Evolutionary conservation across 2,797 vertebrate genomes (phyloP).

Genomic region (Neoniphon sammara): DNA sequence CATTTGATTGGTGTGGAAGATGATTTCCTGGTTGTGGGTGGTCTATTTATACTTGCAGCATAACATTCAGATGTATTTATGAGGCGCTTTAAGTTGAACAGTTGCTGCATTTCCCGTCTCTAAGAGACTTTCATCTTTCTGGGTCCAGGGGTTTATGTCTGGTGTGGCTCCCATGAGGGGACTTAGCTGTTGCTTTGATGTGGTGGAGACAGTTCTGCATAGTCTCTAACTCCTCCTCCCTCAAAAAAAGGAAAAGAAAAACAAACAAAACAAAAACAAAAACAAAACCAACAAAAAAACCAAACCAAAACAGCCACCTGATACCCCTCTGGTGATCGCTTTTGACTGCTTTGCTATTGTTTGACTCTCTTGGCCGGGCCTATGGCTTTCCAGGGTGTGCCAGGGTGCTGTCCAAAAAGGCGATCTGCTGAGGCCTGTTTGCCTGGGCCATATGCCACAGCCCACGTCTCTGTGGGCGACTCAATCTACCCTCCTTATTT

Average conservation of each 20-base stretch:
- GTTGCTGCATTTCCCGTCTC: conserved; percentile 16
- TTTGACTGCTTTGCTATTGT: conserved; percentile 48
- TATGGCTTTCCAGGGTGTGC: conserved; percentile 11
- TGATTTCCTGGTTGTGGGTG: neutral
- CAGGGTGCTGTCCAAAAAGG: conserved; percentile 61
- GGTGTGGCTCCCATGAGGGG: conserved; percentile 60
- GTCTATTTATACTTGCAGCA: conserved; percentile 42
- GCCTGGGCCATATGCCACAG: conserved; percentile 64
- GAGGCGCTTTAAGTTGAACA: conserved; percentile 48
- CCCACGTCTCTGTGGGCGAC: conserved; percentile 61
- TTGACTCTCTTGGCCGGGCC: conserved; percentile 45
- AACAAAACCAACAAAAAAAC: too few species aligned
- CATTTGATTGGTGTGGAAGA: conserved; percentile 15
- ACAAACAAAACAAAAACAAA: neutral
- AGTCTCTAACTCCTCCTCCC: conserved; percentile 61
- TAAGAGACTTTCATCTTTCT: conserved; percentile 60
- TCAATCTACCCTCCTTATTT: conserved; percentile 74
- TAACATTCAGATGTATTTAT: conserved; percentile 49
- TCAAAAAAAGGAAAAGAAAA: neutral
- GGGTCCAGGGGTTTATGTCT: conserved; percentile 70
- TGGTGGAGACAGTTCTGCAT: conserved; percentile 55
- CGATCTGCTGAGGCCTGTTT: conserved; percentile 62
- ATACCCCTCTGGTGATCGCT: conserved; percentile 9
- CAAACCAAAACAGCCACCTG: conserved; percentile 22
- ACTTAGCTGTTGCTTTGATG: conserved; percentile 69